phyloP scores from a whole-genome alignment of 1,140 invertebrate species.

The Drosophila tristis region DNA sequence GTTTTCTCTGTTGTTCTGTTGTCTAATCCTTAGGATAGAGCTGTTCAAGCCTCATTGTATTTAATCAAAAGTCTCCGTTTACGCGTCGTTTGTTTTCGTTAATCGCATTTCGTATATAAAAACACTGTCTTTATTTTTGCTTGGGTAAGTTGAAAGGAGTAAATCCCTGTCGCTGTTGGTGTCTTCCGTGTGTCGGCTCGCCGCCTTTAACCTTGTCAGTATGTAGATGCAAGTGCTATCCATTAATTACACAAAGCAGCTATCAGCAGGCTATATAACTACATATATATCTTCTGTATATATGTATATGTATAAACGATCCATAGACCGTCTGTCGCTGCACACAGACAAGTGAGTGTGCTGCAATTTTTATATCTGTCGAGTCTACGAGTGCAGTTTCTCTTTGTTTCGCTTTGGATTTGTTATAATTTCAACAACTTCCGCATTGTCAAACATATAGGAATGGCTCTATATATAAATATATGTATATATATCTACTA shows the following conservation, averaged over 20 bases:
- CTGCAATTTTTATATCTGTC: constrained; percentile 60
- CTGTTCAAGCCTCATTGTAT: constrained; percentile 34
- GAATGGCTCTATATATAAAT: constrained; percentile 19
- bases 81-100: constrained; percentile 39
- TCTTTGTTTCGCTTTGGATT: constrained; percentile 78
- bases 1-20: constrained; percentile 38
- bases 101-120: constrained; percentile 55
- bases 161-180: constrained; percentile 24
- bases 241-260: constrained; percentile 70
- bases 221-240: constrained; percentile 51
- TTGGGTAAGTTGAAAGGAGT: constrained; percentile 57
- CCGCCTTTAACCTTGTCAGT: constrained; percentile 53
- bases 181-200: background rate
- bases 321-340: constrained; percentile 34
- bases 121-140: constrained; percentile 8
- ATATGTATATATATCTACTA: constrained; percentile 5
- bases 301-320: constrained; percentile 38
- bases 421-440: constrained; percentile 78
- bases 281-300: constrained; percentile 32
- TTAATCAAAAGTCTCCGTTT: constrained; percentile 19
- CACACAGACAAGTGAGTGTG: constrained; percentile 33
- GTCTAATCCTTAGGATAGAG: constrained; percentile 57
- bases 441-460: constrained; percentile 78
- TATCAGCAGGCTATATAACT: constrained; percentile 31
- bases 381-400: constrained; percentile 60